Evolutionary conservation across 2,888 invertebrate species (phyloP).

Genomic region (Lomographa bimaculata): DNA sequence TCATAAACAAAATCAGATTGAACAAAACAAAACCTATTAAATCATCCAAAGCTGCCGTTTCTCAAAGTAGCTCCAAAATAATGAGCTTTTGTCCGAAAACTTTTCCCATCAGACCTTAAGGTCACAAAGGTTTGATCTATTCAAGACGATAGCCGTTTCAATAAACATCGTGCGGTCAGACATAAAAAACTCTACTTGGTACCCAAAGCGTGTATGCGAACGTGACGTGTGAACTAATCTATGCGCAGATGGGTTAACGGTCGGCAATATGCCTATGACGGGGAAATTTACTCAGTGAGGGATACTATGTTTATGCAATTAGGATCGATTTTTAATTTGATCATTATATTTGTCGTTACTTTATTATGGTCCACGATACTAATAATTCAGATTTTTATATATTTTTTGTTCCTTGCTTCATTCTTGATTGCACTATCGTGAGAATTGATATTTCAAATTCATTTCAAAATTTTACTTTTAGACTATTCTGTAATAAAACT

Average conservation of each 20-base stretch:
- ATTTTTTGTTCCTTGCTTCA: no score
- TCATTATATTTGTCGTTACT: neutral
- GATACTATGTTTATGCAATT: constrained; percentile 36
- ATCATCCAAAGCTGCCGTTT: constrained; percentile 31
- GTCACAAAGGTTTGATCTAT: constrained; percentile 57
- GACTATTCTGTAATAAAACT: neutral
- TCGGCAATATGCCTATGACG: constrained; percentile 50
- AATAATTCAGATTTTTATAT: no score
- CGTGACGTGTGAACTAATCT: constrained; percentile 65
- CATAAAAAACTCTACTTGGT: constrained; percentile 71
- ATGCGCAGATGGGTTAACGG: constrained; percentile 51
- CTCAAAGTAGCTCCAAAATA: constrained; percentile 33
- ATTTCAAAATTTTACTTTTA: no score
- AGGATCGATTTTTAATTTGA: constrained; percentile 4
- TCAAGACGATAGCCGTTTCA: constrained; percentile 70
- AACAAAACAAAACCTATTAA: constrained; percentile 19
- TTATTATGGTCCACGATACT: no score
- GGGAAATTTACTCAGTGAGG: constrained; percentile 31
- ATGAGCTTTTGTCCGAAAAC: constrained; percentile 36
- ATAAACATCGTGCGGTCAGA: constrained; percentile 69
- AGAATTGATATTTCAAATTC: no score
- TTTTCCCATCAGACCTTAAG: constrained; percentile 39
- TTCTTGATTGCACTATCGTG: no score
- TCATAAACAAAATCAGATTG: constrained; percentile 18
- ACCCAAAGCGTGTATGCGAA: constrained; percentile 61